A percentile compares a stretch with the other conserved stretches of the same genome.
phyloP scores from a whole-genome alignment of 2,888 invertebrate genomes.

The Ceratothoa steindachneri region DNA sequence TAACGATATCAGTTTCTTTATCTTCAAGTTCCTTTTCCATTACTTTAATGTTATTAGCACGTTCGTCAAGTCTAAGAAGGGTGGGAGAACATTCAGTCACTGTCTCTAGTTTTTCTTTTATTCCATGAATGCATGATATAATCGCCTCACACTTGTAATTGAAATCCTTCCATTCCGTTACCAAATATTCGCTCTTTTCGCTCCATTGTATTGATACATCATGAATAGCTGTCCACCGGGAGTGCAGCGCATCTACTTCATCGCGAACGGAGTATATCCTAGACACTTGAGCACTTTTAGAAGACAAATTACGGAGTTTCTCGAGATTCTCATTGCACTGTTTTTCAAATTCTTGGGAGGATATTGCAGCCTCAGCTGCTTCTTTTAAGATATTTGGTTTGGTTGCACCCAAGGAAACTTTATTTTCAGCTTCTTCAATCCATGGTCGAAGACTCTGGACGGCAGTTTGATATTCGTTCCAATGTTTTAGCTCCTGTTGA shows the following conservation, averaged over 20 bases:
- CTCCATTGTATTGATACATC: slow-evolving; percentile 69
- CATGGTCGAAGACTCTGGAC: slow-evolving; percentile 67
- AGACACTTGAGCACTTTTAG: slow-evolving; percentile 69
- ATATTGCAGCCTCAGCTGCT: slow-evolving; percentile 58
- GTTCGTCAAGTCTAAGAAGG: slow-evolving; percentile 48
- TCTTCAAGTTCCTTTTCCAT: slow-evolving; percentile 75
- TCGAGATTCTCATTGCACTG: slow-evolving; percentile 73
- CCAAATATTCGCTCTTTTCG: slow-evolving; percentile 71
- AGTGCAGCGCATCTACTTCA: slow-evolving; percentile 77
- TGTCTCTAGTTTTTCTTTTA: slow-evolving; percentile 52
- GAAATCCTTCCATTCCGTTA: slow-evolving; percentile 75
- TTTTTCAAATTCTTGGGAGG: slow-evolving; percentile 66
- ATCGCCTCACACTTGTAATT: slow-evolving; percentile 71
- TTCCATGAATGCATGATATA: slow-evolving; percentile 66
- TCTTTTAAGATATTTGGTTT: slow-evolving; percentile 76
- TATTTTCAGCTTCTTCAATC: slow-evolving; percentile 81
- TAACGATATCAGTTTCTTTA: slow-evolving; percentile 76
- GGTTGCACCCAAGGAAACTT: slow-evolving; percentile 65
- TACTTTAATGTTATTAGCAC: slow-evolving; percentile 50
- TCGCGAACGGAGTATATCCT: slow-evolving; percentile 73
- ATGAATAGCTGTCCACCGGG: slow-evolving; percentile 70
- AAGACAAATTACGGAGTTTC: slow-evolving; percentile 68
- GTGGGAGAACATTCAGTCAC: slow-evolving; percentile 49
- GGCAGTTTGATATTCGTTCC: slow-evolving; percentile 77
- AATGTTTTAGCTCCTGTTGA: slow-evolving; percentile 72